Evolutionary conservation across 2,113 vertebrate genomes (phyloP), one percentile per base, ranked within the genome.

Genomic region (Cebidichthys violaceus): DNA sequence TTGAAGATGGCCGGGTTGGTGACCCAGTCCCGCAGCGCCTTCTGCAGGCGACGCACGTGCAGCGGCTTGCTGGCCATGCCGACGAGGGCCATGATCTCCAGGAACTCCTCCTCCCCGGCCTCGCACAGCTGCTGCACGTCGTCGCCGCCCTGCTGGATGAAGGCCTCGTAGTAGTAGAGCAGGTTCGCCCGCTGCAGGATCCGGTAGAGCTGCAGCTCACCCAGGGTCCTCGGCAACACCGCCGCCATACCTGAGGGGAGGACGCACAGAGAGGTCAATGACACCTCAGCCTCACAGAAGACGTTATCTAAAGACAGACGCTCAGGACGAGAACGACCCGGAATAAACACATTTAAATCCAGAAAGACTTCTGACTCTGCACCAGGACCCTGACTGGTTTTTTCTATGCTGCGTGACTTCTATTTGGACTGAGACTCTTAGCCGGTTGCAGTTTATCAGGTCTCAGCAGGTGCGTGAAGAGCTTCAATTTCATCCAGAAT

Each of bases 41-140:
- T 99, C 96, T 99, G 98, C 47, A 99, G 95, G 81, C 98, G 95
- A 27, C 98, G 94, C 22, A 99, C 98, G 0, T 99, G 98, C 84
- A 99, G 96, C 0, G 98, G 98, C 86, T 99, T 99, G 95, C 98
- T 99, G 57, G 98, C 98, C 98, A 99, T 99, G 89, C 98, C 98
- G 11, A 99, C 98, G 0, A 99, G 96, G 0, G 98, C 98, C 98
- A 99, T 99, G 90, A 99, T 99, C 93, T 99, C 98, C 90, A 99
- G 94, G 90, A 99, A 99, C 88, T 99, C 98, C 76, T 99, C 98
- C 93, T 99, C 98, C 0, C 97, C 98, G 0, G 98, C 98, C 90
- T 99, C 98, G 60, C 98, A 99, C 52, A 99, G 97, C 92, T 99
- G 98, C 96, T 99, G 98, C 77, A 99, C 98, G 1, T 99, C 98